These are phyloP conservation scores for Molossus alvarezi DNA, from an alignment of 2,797 vertebrate species.

Conservation along the genomic window DNA sequence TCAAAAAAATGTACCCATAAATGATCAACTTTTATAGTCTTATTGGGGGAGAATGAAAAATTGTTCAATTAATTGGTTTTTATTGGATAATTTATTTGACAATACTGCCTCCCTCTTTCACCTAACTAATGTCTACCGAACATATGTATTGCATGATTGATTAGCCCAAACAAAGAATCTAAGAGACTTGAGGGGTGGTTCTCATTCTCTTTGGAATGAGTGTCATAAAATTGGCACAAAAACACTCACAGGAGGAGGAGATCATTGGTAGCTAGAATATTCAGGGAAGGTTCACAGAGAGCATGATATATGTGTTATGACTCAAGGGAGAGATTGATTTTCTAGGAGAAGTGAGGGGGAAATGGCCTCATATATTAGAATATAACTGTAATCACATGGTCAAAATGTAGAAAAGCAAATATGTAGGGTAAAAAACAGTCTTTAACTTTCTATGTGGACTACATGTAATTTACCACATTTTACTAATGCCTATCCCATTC, in stretches of 20 bases:
- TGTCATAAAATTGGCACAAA: constrained; percentile 3
- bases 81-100: constrained; percentile 24
- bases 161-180: not conserved
- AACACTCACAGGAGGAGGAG: not conserved
- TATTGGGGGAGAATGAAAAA: not conserved
- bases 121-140: not conserved
- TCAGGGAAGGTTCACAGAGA: not conserved
- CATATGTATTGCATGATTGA: not conserved
- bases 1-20: not conserved
- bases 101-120: not conserved
- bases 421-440: not conserved
- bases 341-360: not conserved
- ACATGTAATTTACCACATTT: not conserved
- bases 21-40: constrained; percentile 26
- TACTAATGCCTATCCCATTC: not conserved
- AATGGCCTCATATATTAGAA: not conserved
- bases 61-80: not conserved
- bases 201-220: not conserved
- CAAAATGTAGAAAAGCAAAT: constrained; percentile 6
- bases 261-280: not conserved
- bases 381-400: not conserved
- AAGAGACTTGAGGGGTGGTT: not conserved
- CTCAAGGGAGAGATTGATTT: not conserved
- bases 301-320: not conserved
- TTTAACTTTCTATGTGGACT: not conserved